phyloP scores from a whole-genome alignment of 2,888 invertebrate genomes.

The Cinara cedri region DNA sequence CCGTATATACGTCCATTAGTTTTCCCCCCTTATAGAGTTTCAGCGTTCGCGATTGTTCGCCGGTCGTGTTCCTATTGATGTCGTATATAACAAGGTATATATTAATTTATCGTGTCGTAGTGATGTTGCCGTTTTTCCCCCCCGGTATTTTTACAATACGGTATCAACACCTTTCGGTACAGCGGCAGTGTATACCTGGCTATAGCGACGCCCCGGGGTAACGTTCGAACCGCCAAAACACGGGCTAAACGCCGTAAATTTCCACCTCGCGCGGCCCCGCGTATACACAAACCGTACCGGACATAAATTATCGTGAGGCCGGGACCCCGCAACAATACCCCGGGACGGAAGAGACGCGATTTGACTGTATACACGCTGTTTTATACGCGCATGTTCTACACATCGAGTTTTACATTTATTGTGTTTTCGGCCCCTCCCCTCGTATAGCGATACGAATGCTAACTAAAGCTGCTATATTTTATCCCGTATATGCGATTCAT shows the following conservation, averaged over 20 bases:
- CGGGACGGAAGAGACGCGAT: constrained; percentile 20
- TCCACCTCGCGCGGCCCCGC: constrained; percentile 10
- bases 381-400: constrained; percentile 39
- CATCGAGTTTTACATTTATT: constrained; percentile 52
- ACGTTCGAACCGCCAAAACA: constrained; percentile 55
- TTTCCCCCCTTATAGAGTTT: too few species aligned
- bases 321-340: constrained; percentile 19
- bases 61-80: too few species aligned
- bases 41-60: constrained; percentile 22
- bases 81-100: too few species aligned
- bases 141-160: background rate
- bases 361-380: too few species aligned
- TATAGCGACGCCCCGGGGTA: constrained; percentile 52
- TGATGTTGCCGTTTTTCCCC: constrained; percentile 45
- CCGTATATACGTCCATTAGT: too few species aligned
- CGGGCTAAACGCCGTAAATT: constrained; percentile 53
- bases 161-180: constrained; percentile 50
- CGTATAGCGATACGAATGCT: background rate
- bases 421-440: constrained; percentile 20
- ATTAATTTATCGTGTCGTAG: constrained; percentile 40
- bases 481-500: background rate
- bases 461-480: too few species aligned
- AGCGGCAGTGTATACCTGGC: too few species aligned
- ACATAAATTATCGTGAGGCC: constrained; percentile 47
- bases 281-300: constrained; percentile 1